These are phyloP conservation scores for Orcinus orca DNA, from an alignment of 2,113 vertebrate species.

Conservation along the genomic window DNA sequence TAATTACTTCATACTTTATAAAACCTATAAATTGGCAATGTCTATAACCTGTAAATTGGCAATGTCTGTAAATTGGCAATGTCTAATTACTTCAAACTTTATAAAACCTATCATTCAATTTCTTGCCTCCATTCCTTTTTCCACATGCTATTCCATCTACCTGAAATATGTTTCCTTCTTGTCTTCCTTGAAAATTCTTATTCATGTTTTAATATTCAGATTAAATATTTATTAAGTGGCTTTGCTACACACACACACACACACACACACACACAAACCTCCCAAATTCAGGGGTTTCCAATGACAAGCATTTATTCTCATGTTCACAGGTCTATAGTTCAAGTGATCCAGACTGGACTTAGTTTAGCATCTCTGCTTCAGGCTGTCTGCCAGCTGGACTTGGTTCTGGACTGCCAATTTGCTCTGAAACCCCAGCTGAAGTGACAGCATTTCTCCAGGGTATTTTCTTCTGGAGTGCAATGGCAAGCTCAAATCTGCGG, in stretches of 20 bases:
- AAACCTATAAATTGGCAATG: neutral
- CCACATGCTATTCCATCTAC: neutral
- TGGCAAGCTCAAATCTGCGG: neutral
- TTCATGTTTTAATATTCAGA: neutral
- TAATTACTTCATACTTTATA: neutral
- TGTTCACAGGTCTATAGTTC: neutral
- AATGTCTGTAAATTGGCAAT: neutral
- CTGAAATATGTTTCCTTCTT: neutral
- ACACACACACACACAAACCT: neutral
- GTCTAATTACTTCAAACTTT: neutral
- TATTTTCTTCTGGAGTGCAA: neutral
- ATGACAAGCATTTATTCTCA: neutral
- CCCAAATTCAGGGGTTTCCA: neutral
- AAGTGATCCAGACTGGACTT: neutral
- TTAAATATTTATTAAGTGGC: neutral
- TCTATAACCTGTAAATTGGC: neutral
- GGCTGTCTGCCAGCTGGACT: accelerated
- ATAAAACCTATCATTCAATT: neutral
- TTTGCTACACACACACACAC: neutral
- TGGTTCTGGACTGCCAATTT: neutral
- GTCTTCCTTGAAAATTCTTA: neutral
- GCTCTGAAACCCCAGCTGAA: neutral
- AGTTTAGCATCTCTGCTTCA: neutral
- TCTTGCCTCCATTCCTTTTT: neutral
- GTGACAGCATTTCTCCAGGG: neutral